Percentiles rank a stretch among this genome's conserved stretches.
Conservation (phyloP, 1,140 invertebrate genomes). For the Pentalonia nigronervosa region DNA sequence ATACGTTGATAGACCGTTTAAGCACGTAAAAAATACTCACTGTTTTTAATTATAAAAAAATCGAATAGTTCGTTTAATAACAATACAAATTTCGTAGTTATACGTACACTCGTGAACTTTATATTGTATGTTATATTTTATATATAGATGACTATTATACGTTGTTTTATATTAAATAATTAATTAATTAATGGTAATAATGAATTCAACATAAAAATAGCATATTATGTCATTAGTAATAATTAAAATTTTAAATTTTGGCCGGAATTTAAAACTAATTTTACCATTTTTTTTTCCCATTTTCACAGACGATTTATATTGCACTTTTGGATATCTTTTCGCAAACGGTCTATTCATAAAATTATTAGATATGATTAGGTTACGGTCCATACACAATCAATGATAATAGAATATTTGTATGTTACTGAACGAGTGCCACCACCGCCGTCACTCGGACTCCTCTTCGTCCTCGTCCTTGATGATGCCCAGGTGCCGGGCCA, state of each 20-base stretch:
- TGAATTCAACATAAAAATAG: no score
- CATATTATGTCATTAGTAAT: no score
- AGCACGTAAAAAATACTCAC: background rate
- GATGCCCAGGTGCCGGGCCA: conserved; percentile 83
- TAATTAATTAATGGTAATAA: no score
- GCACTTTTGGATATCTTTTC: no score
- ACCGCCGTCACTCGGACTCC: conserved; percentile 61
- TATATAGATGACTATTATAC: no score
- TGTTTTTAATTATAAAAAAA: background rate
- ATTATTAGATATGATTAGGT: no score
- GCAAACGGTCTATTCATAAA: no score
- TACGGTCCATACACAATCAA: background rate
- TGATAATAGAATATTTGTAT: no score
- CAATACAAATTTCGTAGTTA: background rate
- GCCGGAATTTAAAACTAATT: background rate
- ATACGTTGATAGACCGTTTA: background rate
- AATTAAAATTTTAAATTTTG: no score
- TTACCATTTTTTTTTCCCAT: background rate
- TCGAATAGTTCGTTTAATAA: background rate
- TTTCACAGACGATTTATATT: background rate
- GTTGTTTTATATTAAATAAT: no score
- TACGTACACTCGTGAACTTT: no score
- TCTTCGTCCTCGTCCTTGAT: conserved; percentile 79
- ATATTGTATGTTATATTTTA: background rate
- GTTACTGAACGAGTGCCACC: no score